Conservation (phyloP, 1,140 invertebrate species). For the Macrobrachium rosenbergii region DNA sequence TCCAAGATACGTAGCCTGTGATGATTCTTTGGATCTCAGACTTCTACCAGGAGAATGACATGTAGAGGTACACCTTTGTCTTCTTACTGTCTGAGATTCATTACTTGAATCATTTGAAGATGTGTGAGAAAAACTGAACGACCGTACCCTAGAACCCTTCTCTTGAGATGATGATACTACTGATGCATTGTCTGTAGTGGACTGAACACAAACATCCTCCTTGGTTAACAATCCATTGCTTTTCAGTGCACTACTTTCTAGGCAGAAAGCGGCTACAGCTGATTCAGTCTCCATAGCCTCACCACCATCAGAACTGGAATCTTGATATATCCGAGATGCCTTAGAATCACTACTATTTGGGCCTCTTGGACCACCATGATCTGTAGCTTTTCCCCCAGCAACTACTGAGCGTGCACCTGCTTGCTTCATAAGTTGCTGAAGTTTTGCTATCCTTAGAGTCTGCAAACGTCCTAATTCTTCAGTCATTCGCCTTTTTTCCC, state of each 20-base stretch:
- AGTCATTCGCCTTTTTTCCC: constrained; percentile 48
- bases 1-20: constrained; percentile 17
- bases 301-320: constrained; percentile 48
- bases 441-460: constrained; percentile 40
- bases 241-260: constrained; percentile 17
- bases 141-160: constrained; percentile 32
- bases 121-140: constrained; percentile 56
- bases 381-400: constrained; percentile 22
- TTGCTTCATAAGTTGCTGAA: constrained; percentile 37
- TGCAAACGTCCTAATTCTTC: constrained; percentile 48
- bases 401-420: constrained; percentile 4
- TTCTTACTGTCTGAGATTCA: constrained; percentile 51
- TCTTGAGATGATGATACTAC: constrained; percentile 63
- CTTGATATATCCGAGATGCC: background rate
- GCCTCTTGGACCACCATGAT: constrained; percentile 8
- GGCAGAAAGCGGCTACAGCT: background rate
- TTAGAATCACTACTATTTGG: constrained; percentile 13
- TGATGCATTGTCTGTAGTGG: constrained; percentile 59
- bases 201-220: constrained; percentile 46
- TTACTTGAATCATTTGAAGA: constrained; percentile 59
- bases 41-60: constrained; percentile 44
- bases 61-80: constrained; percentile 56
- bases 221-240: constrained; percentile 1
- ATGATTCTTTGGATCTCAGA: constrained; percentile 21
- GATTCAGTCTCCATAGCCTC: constrained; percentile 26